Evolutionary conservation across 2,113 vertebrate genomes (phyloP).

Genomic region (Syngnathus floridae): DNA sequence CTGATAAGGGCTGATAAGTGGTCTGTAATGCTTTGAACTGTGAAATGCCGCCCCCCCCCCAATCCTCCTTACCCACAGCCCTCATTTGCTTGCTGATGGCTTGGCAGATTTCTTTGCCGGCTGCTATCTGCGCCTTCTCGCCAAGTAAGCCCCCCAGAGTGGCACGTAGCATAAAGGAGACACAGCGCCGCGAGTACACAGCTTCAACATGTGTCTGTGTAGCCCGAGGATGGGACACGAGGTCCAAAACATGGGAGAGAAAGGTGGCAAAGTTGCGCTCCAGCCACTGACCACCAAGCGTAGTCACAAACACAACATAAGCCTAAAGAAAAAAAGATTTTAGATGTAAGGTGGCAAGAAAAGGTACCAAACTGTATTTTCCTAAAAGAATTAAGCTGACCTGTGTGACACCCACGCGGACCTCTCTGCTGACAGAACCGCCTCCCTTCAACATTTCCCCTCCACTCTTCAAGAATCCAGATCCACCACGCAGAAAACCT

Average conservation of each 20-base stretch:
- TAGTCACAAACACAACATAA: conserved; percentile 94
- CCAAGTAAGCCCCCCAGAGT: conserved; percentile 91
- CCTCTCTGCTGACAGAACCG: conserved; percentile 93
- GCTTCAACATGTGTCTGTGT: conserved; percentile 97
- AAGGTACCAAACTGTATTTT: not conserved
- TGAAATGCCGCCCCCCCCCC: conserved; percentile 74
- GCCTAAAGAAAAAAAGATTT: conserved; percentile 68
- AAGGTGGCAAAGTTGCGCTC: conserved; percentile 95
- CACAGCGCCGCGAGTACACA: conserved; percentile 94
- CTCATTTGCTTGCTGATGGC: conserved; percentile 98
- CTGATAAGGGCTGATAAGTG: conserved; percentile 65
- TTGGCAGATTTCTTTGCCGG: conserved; percentile 96
- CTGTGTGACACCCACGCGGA: conserved; percentile 97
- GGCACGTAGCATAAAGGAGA: conserved; percentile 94
- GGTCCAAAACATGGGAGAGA: conserved; percentile 88
- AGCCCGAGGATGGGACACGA: conserved; percentile 93
- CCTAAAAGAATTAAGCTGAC: conserved; percentile 62
- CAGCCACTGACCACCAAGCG: conserved; percentile 93
- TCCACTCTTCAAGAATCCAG: conserved; percentile 94
- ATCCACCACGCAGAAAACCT: conserved; percentile 92
- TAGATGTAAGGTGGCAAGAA: not conserved
- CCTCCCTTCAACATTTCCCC: conserved; percentile 98
- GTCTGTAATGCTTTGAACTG: conserved; percentile 73
- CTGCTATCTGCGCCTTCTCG: conserved; percentile 97
- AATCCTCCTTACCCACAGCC: conserved; percentile 90